Evolutionary conservation across 2,113 vertebrate species (phyloP).

Genomic region (Natator depressus): DNA sequence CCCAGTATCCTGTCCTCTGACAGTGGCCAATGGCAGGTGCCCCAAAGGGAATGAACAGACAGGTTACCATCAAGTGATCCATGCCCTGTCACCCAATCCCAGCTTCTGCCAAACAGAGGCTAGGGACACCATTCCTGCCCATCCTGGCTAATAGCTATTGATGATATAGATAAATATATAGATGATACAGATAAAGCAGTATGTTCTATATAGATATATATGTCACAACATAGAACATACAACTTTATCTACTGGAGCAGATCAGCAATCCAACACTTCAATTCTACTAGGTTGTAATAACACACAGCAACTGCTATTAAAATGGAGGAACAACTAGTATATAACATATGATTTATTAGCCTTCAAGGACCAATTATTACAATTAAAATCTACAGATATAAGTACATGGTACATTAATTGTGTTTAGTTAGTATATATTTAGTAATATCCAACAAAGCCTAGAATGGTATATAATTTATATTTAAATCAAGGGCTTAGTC

Average conservation of each 20-base stretch:
- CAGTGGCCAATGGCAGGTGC: too few species aligned
- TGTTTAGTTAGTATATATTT: slow-evolving; percentile 52
- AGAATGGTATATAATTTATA: slow-evolving; percentile 32
- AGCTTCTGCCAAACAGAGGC: too few species aligned
- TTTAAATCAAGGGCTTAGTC: slow-evolving; percentile 40
- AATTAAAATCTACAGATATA: slow-evolving; percentile 53
- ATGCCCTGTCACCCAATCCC: too few species aligned
- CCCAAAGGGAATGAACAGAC: too few species aligned
- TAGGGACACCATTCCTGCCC: too few species aligned
- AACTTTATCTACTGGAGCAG: not conserved
- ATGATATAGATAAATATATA: not conserved
- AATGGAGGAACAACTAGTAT: slow-evolving; percentile 41
- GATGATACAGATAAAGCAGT: not conserved
- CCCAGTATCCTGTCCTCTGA: too few species aligned
- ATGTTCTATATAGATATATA: not conserved
- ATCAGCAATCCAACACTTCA: slow-evolving; percentile 1
- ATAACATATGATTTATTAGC: slow-evolving; percentile 59
- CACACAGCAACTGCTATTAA: slow-evolving; percentile 40
- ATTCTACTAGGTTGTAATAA: slow-evolving; percentile 20
- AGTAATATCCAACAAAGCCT: slow-evolving; percentile 61
- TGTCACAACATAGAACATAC: not conserved
- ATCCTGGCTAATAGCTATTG: too few species aligned
- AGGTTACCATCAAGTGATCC: too few species aligned
- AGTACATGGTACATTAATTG: slow-evolving; percentile 40
- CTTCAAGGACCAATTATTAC: slow-evolving; percentile 58